Evolutionary conservation across 1,140 invertebrate species (phyloP).

Genomic region (Tetragonula clypearis): DNA sequence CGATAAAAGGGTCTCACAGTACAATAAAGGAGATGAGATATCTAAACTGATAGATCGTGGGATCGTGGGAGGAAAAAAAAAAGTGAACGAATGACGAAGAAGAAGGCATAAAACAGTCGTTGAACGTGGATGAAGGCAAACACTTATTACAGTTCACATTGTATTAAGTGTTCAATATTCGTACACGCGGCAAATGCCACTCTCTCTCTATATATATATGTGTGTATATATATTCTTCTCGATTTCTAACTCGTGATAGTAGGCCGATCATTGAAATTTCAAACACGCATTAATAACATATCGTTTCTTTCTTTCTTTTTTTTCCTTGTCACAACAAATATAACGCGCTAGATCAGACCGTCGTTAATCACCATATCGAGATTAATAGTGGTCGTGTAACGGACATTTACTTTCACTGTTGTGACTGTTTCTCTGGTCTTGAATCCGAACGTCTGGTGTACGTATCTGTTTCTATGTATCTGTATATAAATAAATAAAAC

Average conservation of each 20-base stretch:
- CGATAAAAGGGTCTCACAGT: too few relatives aligned
- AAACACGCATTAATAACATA: constrained; percentile 68
- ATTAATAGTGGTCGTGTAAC: constrained; percentile 2
- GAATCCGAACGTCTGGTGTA: constrained; percentile 34
- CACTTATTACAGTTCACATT: constrained; percentile 51
- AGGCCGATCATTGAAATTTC: constrained; percentile 53
- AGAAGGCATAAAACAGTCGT: constrained; percentile 2
- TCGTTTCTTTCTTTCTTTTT: neutral
- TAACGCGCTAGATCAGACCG: constrained; percentile 52
- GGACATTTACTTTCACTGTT: constrained; percentile 58
- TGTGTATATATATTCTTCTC: neutral
- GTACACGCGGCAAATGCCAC: constrained; percentile 34
- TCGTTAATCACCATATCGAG: constrained; percentile 8
- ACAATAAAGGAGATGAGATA: neutral
- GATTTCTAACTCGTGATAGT: constrained; percentile 23
- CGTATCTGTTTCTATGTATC: neutral
- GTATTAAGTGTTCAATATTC: constrained; percentile 54
- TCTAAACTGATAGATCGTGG: neutral
- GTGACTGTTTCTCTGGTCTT: constrained; percentile 53
- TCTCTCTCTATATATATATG: neutral
- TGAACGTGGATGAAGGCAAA: constrained; percentile 32
- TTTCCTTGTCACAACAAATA: constrained; percentile 64
- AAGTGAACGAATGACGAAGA: neutral
- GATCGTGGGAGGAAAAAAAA: too few relatives aligned
- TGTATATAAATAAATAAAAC: neutral